Base-by-base conservation (phyloP, 2,113 vertebrate species). In the Sinocyclocheilus anshuiensis region DNA sequence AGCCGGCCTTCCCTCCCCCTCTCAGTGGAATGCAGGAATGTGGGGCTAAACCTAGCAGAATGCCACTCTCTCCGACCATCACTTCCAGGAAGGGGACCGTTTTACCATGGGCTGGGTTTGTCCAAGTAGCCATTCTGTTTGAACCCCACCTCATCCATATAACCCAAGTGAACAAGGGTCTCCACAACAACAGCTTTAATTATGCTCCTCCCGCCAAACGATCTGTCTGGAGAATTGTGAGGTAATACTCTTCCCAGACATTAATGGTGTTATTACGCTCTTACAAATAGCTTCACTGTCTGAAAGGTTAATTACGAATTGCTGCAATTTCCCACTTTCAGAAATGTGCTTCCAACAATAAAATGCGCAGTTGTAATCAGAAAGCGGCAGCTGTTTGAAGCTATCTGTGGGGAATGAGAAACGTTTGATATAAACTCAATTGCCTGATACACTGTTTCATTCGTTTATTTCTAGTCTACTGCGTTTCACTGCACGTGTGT, bases 1-100 rank as follows among this genome's bases (percentile, higher is more conserved):
- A 81, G 42, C 15, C 63, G 67, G 45, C 33, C 65, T 50, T 67
- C 81, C 69, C 50, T 42, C 65, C 75, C 77, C 81, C 89, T 82
- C 84, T 69, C 29, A 12, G 55, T 48, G 87, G 89, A 91, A 91
- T 92, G 90, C 85, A 83, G 88, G 89, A 92, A 90, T 92, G 89
- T 26, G 45, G 50, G 57, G 57, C 77, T 77, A 84, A 89, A 84
- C 83, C 22, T 77, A 63, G 69, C 87, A 82, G 36, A 88, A 88
- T 42, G 42, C 26, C 86, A 57, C 79, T 71, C 84, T 84, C 80
- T 81, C 86, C 71, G 5, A 78, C 77, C 71, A 86, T 85, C 36
- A 76, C 65, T 90, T 86, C 82, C 84, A 89, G 86, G 89, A 90
- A 90, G 72, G 57, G 69, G 78, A 83, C 26, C 36, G 45, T 84